A percentile compares a stretch with the other conserved stretches of the same genome.
Evolutionary conservation across 2,888 invertebrate genomes (phyloP).

Genomic region (Ectobius pallidus): DNA sequence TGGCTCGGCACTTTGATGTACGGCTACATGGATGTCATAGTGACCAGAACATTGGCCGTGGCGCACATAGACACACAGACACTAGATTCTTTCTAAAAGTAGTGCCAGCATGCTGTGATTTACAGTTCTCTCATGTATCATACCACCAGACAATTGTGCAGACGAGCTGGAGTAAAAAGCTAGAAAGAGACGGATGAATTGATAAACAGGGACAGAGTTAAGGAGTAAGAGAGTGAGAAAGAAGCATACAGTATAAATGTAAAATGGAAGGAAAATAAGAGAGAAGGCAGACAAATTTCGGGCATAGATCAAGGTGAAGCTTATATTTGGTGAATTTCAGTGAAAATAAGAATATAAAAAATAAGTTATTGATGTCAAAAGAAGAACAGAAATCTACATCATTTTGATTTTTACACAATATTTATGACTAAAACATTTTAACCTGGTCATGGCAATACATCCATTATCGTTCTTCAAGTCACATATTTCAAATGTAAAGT

Average conservation of each 20-base stretch:
- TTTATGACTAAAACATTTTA: constrained; percentile 11
- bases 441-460: neutral
- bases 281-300: neutral
- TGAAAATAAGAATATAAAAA: constrained; percentile 11
- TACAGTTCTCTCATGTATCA: constrained; percentile 19
- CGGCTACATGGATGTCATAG: neutral
- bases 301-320: constrained; percentile 17
- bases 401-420: constrained; percentile 9
- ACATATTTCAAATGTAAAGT: neutral
- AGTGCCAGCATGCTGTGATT: constrained; percentile 14
- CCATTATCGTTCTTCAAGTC: neutral
- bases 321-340: constrained; percentile 8
- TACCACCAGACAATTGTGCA: constrained; percentile 3
- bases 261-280: neutral
- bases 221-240: neutral
- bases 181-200: neutral
- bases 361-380: neutral
- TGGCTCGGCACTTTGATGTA: neutral
- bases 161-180: neutral
- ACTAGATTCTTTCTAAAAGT: neutral
- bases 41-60: constrained; percentile 8
- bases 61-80: too few relatives aligned
- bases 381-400: neutral
- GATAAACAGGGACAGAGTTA: neutral
- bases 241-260: neutral